Evolutionary conservation across 1,140 invertebrate species (phyloP), one percentile per base, ranked within the genome.

Genomic region (Temnothorax nylanderi): DNA sequence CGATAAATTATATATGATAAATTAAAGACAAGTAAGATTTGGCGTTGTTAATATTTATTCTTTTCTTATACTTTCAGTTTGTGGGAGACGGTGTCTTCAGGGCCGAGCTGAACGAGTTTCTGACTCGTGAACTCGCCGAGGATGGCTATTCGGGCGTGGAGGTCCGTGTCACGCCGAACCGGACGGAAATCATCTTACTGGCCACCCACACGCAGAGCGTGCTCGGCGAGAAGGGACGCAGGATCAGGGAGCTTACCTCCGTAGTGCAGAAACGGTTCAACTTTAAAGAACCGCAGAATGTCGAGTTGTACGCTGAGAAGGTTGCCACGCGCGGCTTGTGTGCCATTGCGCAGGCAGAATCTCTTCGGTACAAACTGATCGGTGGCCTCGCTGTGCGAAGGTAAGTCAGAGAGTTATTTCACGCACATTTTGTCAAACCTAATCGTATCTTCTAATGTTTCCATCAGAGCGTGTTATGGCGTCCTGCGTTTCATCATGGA

Each of bases 101-200:
- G 95, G 99, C 99, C 84, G 99, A 99, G 96, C 96, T 99, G 87
- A 99, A 99, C 96, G 99, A 99, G 96, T 99, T 99, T 95, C 96
- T 99, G 56, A 99, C 99, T 94, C 97, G 99, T 94, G 99, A 99
- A 96, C 96, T 99, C 67, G 99, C 99, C 76, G 99, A 99, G 96
- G 99, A 99, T 98, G 99, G 99, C 80, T 99, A 99, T 96, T 99
- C 99, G 92, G 99, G 99, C 92, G 98, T 99, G 89, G 99, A 99
- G 95, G 98, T 98, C 76, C 98, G 99, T 88, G 98, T 99, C 64
- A 99, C 99, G 0, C 98, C 98, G 41, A 97, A 98, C 56, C 97
- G 97, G 87, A 99, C 98, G 5, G 99, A 99, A 96, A 99, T 99
- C 94, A 99, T 99, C 95, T 99, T 99, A 93, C 98, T 99, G 97